These are phyloP conservation scores for Danaus plexippus DNA, from an alignment of 1,140 invertebrate genomes.

Conservation along the genomic window DNA sequence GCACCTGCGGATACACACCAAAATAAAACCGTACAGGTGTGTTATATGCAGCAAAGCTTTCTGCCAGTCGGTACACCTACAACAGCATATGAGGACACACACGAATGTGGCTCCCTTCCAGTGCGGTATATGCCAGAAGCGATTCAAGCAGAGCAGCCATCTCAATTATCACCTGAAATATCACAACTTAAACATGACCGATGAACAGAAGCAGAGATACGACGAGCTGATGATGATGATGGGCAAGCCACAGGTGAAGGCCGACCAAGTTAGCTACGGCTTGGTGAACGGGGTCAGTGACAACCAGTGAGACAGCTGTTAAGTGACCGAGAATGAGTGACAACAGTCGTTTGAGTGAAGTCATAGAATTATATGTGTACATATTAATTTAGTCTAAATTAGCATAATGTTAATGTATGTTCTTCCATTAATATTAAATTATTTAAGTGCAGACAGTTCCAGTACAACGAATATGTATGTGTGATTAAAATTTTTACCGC, in stretches of 20 bases:
- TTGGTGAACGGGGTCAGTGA: no score
- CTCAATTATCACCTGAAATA: slow-evolving; percentile 62
- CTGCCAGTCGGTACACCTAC: slow-evolving; percentile 62
- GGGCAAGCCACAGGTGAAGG: slow-evolving; percentile 4
- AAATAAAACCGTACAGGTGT: slow-evolving; percentile 75
- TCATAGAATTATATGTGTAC: no score
- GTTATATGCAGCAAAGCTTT: slow-evolving; percentile 79
- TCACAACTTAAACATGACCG: slow-evolving; percentile 48
- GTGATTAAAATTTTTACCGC: no score
- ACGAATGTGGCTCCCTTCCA: slow-evolving; percentile 82
- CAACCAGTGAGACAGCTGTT: no score
- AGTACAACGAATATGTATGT: no score
- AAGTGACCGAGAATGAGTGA: no score
- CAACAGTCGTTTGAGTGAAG: no score
- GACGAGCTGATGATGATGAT: slow-evolving; percentile 32
- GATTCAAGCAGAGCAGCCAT: slow-evolving; percentile 66
- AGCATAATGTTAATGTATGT: no score
- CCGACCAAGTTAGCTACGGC: neutral
- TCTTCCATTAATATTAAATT: no score
- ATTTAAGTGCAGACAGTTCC: no score
- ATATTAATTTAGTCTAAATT: no score
- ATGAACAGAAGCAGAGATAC: slow-evolving; percentile 42
- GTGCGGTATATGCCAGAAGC: slow-evolving; percentile 75
- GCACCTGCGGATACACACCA: slow-evolving; percentile 76
- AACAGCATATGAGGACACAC: slow-evolving; percentile 65